Evolutionary conservation across 1,140 invertebrate genomes (phyloP).

Genomic region (Pygmarrhopalites habei): DNA sequence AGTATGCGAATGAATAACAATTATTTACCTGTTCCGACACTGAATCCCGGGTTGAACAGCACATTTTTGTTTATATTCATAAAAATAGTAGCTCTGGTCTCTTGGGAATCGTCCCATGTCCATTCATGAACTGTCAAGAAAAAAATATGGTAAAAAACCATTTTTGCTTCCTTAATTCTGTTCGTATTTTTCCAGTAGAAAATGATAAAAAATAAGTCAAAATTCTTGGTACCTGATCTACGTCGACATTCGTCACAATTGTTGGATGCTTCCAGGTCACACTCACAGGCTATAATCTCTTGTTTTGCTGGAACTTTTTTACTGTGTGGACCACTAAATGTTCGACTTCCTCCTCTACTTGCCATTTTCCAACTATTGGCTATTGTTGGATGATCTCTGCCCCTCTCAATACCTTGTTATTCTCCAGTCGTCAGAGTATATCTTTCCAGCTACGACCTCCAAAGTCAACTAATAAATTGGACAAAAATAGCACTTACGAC

Average conservation of each 20-base stretch:
- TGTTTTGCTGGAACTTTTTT: not conserved
- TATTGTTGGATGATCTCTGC: no score
- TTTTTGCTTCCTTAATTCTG: not conserved
- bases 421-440: no score
- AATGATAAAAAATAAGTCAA: not conserved
- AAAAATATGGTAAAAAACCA: not conserved
- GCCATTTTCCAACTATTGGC: no score
- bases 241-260: slow-evolving; percentile 24
- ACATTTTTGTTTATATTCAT: slow-evolving; percentile 27
- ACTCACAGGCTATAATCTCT: slow-evolving; percentile 1
- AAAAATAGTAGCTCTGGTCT: slow-evolving; percentile 23
- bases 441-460: no score
- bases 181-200: not conserved
- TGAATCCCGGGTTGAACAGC: slow-evolving; percentile 48
- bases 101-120: slow-evolving; percentile 27
- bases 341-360: no score
- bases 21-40: slow-evolving; percentile 68
- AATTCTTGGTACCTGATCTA: slow-evolving; percentile 12
- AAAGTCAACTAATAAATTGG: no score
- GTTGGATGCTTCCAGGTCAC: not conserved
- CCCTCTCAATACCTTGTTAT: no score
- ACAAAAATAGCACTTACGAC: no score
- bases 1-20: no score
- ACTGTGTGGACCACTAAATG: no score
- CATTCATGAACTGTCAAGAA: slow-evolving; percentile 34